Evolutionary conservation across 2,888 invertebrate species (phyloP).

Genomic region (Melolontha melolontha): DNA sequence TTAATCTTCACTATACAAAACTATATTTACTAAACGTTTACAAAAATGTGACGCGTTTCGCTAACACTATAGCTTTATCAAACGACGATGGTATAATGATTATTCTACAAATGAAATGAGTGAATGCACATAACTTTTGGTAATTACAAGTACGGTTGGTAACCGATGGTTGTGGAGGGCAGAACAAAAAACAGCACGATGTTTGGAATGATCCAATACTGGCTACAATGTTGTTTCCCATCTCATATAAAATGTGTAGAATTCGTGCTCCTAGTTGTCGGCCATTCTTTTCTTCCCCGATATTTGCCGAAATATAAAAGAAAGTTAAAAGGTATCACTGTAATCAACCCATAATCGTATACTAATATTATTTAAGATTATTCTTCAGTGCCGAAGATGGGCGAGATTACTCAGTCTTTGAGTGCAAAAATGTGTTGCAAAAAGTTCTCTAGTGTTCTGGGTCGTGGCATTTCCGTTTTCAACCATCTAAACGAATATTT

Average conservation of each 20-base stretch:
- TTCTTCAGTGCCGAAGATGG: too few relatives aligned
- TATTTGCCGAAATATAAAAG: background rate
- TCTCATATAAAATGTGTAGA: constrained; percentile 2
- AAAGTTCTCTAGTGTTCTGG: constrained; percentile 39
- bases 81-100: too few relatives aligned
- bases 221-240: background rate
- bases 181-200: background rate
- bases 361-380: too few relatives aligned
- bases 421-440: constrained; percentile 44
- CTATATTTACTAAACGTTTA: too few relatives aligned
- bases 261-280: constrained; percentile 1
- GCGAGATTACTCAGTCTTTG: constrained; percentile 38
- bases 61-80: too few relatives aligned
- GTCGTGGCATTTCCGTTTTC: constrained; percentile 37
- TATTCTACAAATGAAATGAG: too few relatives aligned
- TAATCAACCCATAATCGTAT: constrained; percentile 5
- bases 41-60: too few relatives aligned
- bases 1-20: too few relatives aligned
- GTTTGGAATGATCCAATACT: constrained; percentile 1
- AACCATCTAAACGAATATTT: background rate
- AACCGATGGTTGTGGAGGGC: too few relatives aligned
- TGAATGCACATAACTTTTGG: too few relatives aligned
- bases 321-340: background rate
- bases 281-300: constrained; percentile 18
- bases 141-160: too few relatives aligned